phyloP scores from a whole-genome alignment of 2,113 vertebrate species.

The Otolemur garnettii region DNA sequence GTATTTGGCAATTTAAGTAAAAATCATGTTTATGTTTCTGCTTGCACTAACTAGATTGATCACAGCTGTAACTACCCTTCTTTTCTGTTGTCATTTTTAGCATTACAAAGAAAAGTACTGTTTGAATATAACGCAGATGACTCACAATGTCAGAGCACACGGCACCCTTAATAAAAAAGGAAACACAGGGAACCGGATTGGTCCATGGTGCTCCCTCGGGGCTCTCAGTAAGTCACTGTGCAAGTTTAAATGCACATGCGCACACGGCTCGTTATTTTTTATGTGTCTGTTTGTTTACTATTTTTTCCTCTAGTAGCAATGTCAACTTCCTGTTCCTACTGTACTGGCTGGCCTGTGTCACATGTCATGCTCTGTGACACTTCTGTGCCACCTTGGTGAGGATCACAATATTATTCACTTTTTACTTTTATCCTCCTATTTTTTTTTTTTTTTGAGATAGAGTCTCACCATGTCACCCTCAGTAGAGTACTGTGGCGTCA shows the following conservation, averaged over 20 bases:
- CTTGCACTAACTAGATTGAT: constrained; percentile 26
- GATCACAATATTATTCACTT: not conserved
- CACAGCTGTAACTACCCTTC: not conserved
- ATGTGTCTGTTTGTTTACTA: not conserved
- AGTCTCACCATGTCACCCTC: too few relatives aligned
- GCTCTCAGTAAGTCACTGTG: not conserved
- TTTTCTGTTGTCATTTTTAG: not conserved
- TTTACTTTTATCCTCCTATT: not conserved
- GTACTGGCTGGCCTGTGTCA: not conserved
- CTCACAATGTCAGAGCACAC: not conserved
- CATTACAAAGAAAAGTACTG: constrained; percentile 53
- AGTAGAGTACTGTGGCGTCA: too few relatives aligned
- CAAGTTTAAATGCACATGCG: not conserved
- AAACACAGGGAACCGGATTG: not conserved
- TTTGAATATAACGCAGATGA: constrained; percentile 22
- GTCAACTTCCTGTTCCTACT: not conserved
- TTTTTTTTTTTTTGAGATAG: too few relatives aligned
- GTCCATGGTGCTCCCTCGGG: not conserved
- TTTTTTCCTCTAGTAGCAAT: not conserved
- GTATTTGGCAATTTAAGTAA: constrained; percentile 19
- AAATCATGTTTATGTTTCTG: constrained; percentile 61
- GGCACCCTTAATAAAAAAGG: constrained; percentile 3
- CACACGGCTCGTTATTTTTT: not conserved
- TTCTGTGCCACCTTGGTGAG: not conserved
- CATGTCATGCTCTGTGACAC: not conserved